Evolutionary conservation across 2,113 vertebrate genomes (phyloP), one percentile per base, ranked within the genome.

Genomic region (Platichthys flesus): DNA sequence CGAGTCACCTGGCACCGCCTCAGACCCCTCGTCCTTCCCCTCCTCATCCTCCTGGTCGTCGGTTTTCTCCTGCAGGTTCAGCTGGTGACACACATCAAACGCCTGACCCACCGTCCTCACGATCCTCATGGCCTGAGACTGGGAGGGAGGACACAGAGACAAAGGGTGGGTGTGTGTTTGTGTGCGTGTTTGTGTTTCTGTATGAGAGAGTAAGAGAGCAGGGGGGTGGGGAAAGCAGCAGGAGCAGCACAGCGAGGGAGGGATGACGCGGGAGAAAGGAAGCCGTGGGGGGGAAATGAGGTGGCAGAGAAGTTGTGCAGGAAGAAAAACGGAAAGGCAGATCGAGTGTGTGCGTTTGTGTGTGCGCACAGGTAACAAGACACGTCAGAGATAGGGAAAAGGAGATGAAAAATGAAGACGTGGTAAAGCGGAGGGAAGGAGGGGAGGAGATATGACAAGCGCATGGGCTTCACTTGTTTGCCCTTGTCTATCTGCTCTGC

Each of bases 71-170:
- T 93, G 97, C 59, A 96, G 92, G 86, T 96, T 99, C 92, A 97
- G 93, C 92, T 99, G 98, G 91, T 99, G 98, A 80, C 98, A 99
- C 75, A 99, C 97, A 77, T 99, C 98, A 0, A 99, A 99, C 0
- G 97, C 98, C 88, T 99, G 98, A 4, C 98, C 98, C 83, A 99
- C 96, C 0, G 97, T 99, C 71, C 96, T 94, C 56, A 99, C 98
- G 0, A 99, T 98, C 77, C 96, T 94, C 98, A 99, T 97, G 67
- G 98, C 98, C 65, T 99, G 98, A 81, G 97, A 98, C 98, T 99
- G 89, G 0, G 40, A 65, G 40, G 26, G 51, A 73, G 26, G 35
- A 74, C 78, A 73, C 23, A 73, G 18, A 69, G 16, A 9, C 31
- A 37, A 20, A 31, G 20, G 15, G 59, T 62, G 54, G 68, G 16